Conservation (phyloP, 2,113 vertebrate species). For the Cinclus cinclus region DNA sequence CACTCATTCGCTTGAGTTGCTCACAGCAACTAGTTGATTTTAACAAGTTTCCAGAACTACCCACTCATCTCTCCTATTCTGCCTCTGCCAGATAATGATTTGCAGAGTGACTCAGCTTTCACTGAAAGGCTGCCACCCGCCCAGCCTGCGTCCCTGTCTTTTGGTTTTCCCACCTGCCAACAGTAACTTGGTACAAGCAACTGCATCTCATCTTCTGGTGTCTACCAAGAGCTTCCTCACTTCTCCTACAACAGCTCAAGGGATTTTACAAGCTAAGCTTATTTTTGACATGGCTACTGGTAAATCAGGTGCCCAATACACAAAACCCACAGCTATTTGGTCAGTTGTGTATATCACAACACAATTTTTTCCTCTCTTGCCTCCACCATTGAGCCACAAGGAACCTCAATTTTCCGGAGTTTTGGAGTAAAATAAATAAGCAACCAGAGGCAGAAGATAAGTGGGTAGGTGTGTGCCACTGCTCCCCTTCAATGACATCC, state of each 20-base stretch:
- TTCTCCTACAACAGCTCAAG: neutral
- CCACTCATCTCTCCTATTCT: neutral
- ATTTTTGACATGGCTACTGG: neutral
- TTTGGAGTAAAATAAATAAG: neutral
- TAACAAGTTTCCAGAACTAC: neutral
- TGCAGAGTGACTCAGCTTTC: neutral
- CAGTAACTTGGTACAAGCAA: neutral
- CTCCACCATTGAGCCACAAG: neutral
- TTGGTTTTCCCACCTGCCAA: neutral
- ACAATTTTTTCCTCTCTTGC: neutral
- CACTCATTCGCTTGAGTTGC: neutral
- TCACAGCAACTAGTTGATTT: neutral
- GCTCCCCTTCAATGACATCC: neutral
- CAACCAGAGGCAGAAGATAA: neutral
- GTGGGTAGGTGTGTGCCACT: neutral
- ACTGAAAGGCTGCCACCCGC: rapidly evolving
- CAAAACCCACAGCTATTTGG: neutral
- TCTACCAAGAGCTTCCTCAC: neutral
- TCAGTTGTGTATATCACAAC: neutral
- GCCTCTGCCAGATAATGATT: neutral
- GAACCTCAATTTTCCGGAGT: neutral
- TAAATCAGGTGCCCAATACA: neutral
- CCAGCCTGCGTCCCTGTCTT: neutral
- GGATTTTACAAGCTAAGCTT: neutral
- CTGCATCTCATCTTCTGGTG: neutral